These are phyloP conservation scores for Aphrocallistes beatrix DNA, from an alignment of 37 sponge, comb jelly and placozoan genomes.

Conservation along the genomic window DNA sequence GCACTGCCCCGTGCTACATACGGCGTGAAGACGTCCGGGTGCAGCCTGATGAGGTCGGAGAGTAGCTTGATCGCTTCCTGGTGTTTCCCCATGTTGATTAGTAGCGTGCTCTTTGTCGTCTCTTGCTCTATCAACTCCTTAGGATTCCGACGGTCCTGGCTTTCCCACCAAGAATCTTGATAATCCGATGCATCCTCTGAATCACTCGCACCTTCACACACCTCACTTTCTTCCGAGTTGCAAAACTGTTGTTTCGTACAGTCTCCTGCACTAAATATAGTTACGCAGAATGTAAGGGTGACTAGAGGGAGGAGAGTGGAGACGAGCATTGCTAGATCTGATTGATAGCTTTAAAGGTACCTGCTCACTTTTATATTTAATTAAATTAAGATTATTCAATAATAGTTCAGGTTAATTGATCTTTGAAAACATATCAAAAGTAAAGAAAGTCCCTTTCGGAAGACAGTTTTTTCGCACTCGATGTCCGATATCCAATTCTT, in stretches of 20 bases:
- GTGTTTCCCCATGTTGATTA: background rate
- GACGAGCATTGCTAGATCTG: background rate
- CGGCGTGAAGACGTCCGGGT: background rate
- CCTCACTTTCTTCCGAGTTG: background rate
- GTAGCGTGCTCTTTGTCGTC: background rate
- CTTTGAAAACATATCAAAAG: too few relatives aligned
- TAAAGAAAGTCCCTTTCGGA: too few relatives aligned
- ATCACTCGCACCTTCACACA: too few relatives aligned
- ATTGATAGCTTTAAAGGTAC: background rate
- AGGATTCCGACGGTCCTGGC: background rate
- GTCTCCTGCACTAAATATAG: too few relatives aligned
- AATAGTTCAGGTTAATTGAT: too few relatives aligned
- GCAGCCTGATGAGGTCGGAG: background rate
- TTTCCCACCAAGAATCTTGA: constrained; percentile 16
- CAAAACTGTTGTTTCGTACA: background rate
- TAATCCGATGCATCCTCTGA: too few relatives aligned
- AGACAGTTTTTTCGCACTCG: too few relatives aligned
- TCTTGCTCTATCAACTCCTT: background rate
- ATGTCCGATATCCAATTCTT: too few relatives aligned
- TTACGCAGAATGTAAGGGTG: too few relatives aligned
- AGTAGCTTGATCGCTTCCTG: background rate
- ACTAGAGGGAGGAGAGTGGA: background rate
- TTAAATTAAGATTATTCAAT: too few relatives aligned
- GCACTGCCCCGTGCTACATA: background rate
- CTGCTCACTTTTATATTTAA: too few relatives aligned